Conservation (phyloP, 2,888 invertebrate species). For the Pseudococcus longispinus region DNA sequence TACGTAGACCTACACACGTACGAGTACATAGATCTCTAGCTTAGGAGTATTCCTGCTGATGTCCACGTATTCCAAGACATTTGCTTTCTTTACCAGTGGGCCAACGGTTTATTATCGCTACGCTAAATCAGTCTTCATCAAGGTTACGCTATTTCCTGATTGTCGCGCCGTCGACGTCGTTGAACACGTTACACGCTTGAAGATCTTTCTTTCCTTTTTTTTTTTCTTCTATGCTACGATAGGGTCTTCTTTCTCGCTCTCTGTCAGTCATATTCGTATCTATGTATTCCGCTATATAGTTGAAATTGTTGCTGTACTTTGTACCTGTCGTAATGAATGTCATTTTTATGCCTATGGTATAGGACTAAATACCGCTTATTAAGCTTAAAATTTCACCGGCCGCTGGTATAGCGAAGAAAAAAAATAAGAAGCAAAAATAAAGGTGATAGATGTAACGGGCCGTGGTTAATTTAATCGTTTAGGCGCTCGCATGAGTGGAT, state of each 20-base stretch:
- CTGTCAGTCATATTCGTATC: neutral
- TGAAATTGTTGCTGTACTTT: neutral
- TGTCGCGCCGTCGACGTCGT: constrained; percentile 1
- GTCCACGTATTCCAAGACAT: neutral
- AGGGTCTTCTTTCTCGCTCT: neutral
- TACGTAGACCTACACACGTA: neutral
- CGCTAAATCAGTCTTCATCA: constrained; percentile 43
- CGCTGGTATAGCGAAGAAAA: neutral
- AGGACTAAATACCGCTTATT: neutral
- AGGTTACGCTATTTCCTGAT: constrained; percentile 42
- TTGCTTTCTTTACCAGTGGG: constrained; percentile 51
- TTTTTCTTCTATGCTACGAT: neutral
- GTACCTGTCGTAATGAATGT: neutral
- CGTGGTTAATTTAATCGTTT: constrained; percentile 7
- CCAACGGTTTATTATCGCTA: constrained; percentile 33
- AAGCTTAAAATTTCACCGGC: neutral
- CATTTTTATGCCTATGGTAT: neutral
- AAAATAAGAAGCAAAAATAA: neutral
- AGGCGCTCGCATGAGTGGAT: neutral
- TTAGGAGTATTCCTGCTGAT: too few species aligned
- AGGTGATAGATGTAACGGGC: constrained; percentile 13
- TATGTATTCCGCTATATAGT: neutral
- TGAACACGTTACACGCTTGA: neutral
- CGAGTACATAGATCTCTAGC: neutral
- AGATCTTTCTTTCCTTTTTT: neutral